A percentile compares a stretch with the other conserved stretches of the same genome.
Evolutionary conservation across 2,797 vertebrate genomes (phyloP).

Genomic region (Ambastaia sidthimunki): DNA sequence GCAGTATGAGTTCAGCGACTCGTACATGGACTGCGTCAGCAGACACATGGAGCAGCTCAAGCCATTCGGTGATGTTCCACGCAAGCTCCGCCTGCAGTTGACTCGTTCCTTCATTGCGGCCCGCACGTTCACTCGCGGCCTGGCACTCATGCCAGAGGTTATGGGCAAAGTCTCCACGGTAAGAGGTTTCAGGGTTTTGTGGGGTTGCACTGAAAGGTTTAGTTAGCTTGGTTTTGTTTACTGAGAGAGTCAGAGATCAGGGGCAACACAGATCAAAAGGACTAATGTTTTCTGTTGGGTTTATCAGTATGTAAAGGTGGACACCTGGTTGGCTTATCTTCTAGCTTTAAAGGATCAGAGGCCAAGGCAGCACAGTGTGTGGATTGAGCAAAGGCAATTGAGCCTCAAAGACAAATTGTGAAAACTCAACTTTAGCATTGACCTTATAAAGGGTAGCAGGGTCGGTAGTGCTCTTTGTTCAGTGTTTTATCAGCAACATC

Average conservation of each 20-base stretch:
- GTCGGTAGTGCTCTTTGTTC: conserved; percentile 20
- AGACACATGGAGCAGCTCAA: conserved; percentile 93
- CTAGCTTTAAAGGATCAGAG: conserved; percentile 41
- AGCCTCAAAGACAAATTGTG: conserved; percentile 32
- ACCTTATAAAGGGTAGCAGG: conserved; percentile 33
- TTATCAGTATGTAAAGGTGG: conserved; percentile 41
- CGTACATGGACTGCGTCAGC: conserved; percentile 95
- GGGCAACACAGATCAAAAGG: conserved; percentile 9
- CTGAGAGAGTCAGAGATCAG: conserved; percentile 14
- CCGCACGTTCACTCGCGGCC: conserved; percentile 89
- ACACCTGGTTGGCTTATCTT: conserved; percentile 34
- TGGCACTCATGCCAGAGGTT: conserved; percentile 86
- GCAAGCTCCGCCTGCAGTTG: conserved; percentile 92
- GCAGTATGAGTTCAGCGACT: conserved; percentile 91
- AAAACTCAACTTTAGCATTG: conserved; percentile 12
- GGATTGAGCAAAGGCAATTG: conserved; percentile 10
- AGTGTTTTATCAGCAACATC: conserved; percentile 31
- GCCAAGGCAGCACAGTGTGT: conserved; percentile 34
- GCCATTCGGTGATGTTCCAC: conserved; percentile 93
- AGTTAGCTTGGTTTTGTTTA: neutral
- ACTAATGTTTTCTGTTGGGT: conserved; percentile 40
- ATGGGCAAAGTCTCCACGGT: conserved; percentile 89
- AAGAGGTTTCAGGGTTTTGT: conserved; percentile 62
- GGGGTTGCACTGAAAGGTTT: neutral
- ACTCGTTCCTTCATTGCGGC: conserved; percentile 89